Percentiles rank a stretch among this genome's conserved stretches.
These are phyloP conservation scores for Hylia prasina DNA, from an alignment of 2,113 vertebrate species.

Conservation along the genomic window DNA sequence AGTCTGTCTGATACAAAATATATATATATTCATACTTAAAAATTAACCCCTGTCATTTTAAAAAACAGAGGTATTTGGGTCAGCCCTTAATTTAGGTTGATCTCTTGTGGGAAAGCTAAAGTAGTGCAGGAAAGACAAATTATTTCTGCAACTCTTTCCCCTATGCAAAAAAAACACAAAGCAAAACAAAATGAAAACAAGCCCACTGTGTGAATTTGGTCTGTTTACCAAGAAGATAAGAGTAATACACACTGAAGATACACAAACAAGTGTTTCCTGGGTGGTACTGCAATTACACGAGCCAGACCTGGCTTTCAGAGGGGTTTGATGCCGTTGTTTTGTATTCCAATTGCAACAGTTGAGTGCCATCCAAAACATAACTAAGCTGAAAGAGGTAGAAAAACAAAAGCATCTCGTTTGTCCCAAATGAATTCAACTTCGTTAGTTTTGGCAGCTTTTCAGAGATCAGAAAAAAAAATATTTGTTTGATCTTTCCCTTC, in stretches of 20 bases:
- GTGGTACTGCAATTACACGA: background rate
- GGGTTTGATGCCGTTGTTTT: background rate
- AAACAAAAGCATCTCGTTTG: slow-evolving; percentile 23
- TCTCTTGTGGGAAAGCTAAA: background rate
- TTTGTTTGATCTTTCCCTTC: slow-evolving; percentile 29
- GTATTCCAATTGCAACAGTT: background rate
- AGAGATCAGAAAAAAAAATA: slow-evolving; percentile 4
- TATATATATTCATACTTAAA: background rate
- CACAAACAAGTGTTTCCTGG: background rate
- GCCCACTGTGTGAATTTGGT: background rate
- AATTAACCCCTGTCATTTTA: background rate
- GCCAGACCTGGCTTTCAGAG: background rate
- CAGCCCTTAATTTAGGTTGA: background rate
- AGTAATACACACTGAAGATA: background rate
- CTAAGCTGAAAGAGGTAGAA: slow-evolving; percentile 8
- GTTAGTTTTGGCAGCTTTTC: slow-evolving; percentile 32
- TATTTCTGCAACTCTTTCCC: background rate
- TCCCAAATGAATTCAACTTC: slow-evolving; percentile 23
- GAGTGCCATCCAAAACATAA: background rate
- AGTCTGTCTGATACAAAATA: background rate
- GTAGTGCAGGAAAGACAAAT: background rate
- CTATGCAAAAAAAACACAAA: background rate
- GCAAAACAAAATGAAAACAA: background rate
- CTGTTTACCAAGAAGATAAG: background rate
- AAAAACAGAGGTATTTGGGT: background rate